phyloP scores from a whole-genome alignment of 2,888 invertebrate species.

The Lamellibrachia satsuma region DNA sequence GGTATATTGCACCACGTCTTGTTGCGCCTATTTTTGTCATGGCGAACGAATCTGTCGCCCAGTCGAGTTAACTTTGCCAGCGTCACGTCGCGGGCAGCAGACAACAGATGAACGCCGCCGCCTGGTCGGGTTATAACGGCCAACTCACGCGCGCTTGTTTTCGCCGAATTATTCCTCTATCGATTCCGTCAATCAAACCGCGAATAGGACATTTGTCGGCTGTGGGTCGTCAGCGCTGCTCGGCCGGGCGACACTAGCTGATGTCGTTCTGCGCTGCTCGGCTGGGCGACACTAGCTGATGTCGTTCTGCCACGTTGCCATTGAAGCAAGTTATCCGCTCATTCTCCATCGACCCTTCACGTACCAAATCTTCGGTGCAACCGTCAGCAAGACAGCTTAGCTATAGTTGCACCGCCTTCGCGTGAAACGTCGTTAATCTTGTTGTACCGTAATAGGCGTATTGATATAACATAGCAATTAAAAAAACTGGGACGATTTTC shows the following conservation, averaged over 20 bases:
- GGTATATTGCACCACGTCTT: neutral
- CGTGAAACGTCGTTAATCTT: too few relatives aligned
- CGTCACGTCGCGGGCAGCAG: neutral
- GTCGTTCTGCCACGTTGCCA: too few relatives aligned
- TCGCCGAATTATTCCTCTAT: slow-evolving; percentile 13
- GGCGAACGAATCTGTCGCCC: neutral
- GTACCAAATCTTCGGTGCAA: too few relatives aligned
- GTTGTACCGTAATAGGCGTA: too few relatives aligned
- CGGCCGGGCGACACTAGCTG: neutral
- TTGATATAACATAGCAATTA: too few relatives aligned
- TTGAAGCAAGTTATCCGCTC: too few relatives aligned
- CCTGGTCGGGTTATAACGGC: neutral
- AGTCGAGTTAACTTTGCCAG: neutral
- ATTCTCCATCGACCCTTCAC: too few relatives aligned
- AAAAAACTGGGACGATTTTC: too few relatives aligned
- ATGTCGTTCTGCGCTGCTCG: neutral
- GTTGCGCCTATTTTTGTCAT: neutral
- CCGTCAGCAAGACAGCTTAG: too few relatives aligned
- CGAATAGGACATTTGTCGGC: neutral
- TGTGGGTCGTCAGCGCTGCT: neutral
- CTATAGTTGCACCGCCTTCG: too few relatives aligned
- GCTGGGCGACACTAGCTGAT: neutral
- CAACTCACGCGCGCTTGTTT: neutral
- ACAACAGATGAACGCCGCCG: neutral
- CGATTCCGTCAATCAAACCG: slow-evolving; percentile 6